phyloP scores from a whole-genome alignment of 2,888 invertebrate genomes.

The Athrips mouffetella region DNA sequence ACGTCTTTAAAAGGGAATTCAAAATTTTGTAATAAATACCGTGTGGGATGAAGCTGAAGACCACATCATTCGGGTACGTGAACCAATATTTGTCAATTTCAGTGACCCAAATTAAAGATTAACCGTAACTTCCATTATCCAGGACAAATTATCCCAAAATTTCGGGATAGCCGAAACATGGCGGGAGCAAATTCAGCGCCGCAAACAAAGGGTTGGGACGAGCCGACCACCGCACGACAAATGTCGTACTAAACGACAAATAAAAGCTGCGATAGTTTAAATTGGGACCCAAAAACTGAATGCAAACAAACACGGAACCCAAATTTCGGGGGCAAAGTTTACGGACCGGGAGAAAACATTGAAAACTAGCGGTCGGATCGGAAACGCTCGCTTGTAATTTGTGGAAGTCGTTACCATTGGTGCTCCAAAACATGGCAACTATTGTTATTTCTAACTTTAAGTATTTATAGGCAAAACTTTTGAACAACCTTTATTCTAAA shows the following conservation, averaged over 20 bases:
- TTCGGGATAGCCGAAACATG: constrained; percentile 52
- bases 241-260: constrained; percentile 73
- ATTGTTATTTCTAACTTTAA: constrained; percentile 13
- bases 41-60: background rate
- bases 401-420: constrained; percentile 30
- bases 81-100: constrained; percentile 35
- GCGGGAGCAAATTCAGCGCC: constrained; percentile 54
- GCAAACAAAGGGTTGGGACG: constrained; percentile 59
- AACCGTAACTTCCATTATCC: constrained; percentile 57
- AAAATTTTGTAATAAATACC: background rate
- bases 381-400: constrained; percentile 54
- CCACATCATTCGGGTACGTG: background rate
- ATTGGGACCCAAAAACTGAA: constrained; percentile 72
- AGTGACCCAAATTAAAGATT: constrained; percentile 66
- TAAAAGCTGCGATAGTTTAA: constrained; percentile 74
- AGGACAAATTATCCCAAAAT: constrained; percentile 59
- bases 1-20: background rate
- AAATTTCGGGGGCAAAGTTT: constrained; percentile 57
- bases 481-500: constrained; percentile 6
- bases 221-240: constrained; percentile 56
- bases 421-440: constrained; percentile 14
- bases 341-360: constrained; percentile 57
- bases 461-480: background rate
- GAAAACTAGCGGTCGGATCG: constrained; percentile 55
- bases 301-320: constrained; percentile 64